Conservation (phyloP, 2,888 invertebrate species). For the Notodonta ziczac region DNA sequence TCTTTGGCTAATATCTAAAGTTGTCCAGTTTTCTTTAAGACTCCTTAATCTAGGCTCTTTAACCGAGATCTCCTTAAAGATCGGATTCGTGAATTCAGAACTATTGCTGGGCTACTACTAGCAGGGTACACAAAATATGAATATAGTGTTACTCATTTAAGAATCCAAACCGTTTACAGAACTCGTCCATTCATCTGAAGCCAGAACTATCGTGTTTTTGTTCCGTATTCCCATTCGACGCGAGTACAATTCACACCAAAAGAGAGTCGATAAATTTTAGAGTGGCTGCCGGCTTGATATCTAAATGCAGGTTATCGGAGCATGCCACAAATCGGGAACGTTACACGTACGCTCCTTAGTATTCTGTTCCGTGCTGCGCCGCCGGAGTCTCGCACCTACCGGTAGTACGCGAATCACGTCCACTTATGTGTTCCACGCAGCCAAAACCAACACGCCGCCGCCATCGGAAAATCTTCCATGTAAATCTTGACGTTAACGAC, state of each 20-base stretch:
- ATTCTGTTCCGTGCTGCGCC: slow-evolving; percentile 69
- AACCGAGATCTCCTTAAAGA: too few species aligned
- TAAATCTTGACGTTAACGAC: slow-evolving; percentile 82
- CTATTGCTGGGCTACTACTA: too few species aligned
- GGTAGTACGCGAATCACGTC: slow-evolving; percentile 78
- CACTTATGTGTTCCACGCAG: slow-evolving; percentile 81
- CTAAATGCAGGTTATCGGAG: slow-evolving; percentile 84
- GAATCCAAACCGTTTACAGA: slow-evolving; percentile 46
- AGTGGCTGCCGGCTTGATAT: slow-evolving; percentile 78
- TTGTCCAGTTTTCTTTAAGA: too few species aligned
- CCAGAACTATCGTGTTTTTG: slow-evolving; percentile 52
- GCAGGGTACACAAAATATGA: not conserved
- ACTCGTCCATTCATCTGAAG: slow-evolving; percentile 49
- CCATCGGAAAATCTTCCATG: slow-evolving; percentile 79
- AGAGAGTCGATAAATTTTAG: slow-evolving; percentile 79
- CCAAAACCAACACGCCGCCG: slow-evolving; percentile 75
- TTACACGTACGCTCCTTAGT: slow-evolving; percentile 78
- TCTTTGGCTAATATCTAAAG: too few species aligned
- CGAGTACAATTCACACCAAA: slow-evolving; percentile 63
- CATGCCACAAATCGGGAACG: slow-evolving; percentile 80
- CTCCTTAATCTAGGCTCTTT: too few species aligned
- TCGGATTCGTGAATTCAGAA: too few species aligned
- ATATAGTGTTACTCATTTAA: slow-evolving; percentile 36
- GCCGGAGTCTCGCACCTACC: slow-evolving; percentile 70
- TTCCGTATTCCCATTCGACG: slow-evolving; percentile 59